Percentiles rank a stretch among this genome's conserved stretches.
Evolutionary conservation across 2,888 invertebrate species (phyloP).

Genomic region (Eudasyphora cyanicolor): DNA sequence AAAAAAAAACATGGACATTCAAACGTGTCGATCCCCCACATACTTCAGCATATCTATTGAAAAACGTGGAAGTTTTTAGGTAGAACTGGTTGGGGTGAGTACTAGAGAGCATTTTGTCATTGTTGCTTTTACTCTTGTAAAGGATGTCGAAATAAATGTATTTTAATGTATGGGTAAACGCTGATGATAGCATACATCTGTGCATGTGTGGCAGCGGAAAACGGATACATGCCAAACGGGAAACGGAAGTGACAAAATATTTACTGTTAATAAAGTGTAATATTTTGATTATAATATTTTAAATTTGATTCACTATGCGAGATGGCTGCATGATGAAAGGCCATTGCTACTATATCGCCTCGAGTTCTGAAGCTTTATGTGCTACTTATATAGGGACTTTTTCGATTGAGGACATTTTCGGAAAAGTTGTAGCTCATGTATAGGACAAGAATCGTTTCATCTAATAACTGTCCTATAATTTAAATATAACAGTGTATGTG

Average conservation of each 20-base stretch:
- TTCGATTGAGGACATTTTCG: too few relatives aligned
- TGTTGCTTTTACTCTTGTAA: background rate
- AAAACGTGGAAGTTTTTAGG: too few relatives aligned
- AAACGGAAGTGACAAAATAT: slow-evolving; percentile 66
- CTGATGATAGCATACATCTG: background rate
- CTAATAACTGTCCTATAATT: too few relatives aligned
- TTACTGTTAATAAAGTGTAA: slow-evolving; percentile 55
- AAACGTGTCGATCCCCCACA: too few relatives aligned
- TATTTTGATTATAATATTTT: slow-evolving; percentile 58
- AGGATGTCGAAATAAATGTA: slow-evolving; percentile 11
- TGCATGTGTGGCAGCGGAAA: slow-evolving; percentile 30
- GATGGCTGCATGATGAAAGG: too few relatives aligned
- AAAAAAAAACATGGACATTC: background rate
- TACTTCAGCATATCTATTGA: background rate
- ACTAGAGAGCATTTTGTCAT: background rate
- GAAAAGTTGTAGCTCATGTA: too few relatives aligned
- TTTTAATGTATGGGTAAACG: background rate
- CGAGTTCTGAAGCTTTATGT: too few relatives aligned
- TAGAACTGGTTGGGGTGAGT: background rate
- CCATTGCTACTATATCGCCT: too few relatives aligned
- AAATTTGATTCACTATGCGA: slow-evolving; percentile 13
- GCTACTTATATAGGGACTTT: too few relatives aligned
- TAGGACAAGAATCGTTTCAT: too few relatives aligned
- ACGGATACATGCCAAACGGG: slow-evolving; percentile 59
- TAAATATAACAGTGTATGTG: too few relatives aligned